These are phyloP conservation scores for Rhopalosiphum nymphaeae DNA, from an alignment of 2,888 invertebrate species.

Conservation along the genomic window DNA sequence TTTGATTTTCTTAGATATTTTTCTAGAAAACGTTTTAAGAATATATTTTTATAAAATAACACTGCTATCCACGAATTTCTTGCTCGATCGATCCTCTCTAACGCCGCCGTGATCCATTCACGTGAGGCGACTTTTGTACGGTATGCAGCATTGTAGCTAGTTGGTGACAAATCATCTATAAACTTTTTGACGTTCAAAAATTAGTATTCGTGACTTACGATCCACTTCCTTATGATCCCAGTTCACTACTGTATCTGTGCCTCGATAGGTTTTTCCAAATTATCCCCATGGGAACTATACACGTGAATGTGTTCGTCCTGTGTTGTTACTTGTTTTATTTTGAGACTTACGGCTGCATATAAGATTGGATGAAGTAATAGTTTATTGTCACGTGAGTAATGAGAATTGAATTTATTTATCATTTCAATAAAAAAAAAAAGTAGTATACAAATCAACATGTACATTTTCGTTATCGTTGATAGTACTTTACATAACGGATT, in stretches of 20 bases:
- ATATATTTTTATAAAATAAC: neutral
- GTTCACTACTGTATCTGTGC: too few relatives aligned
- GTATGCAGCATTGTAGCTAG: neutral
- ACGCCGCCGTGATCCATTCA: neutral
- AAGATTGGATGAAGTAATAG: neutral
- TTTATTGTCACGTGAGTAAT: neutral
- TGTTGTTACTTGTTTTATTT: neutral
- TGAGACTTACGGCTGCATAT: neutral
- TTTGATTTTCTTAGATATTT: neutral
- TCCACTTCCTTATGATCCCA: neutral
- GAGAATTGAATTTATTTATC: neutral
- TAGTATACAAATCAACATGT: neutral
- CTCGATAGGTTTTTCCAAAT: neutral
- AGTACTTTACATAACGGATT: neutral
- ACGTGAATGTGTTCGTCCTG: neutral
- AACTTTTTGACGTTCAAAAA: constrained; percentile 30
- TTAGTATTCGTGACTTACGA: constrained; percentile 44
- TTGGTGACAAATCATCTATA: constrained; percentile 27
- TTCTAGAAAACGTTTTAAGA: neutral
- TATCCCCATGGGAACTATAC: constrained; percentile 17
- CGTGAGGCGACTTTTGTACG: neutral
- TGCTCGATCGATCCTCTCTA: neutral
- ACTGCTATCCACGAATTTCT: neutral
- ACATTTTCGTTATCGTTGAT: neutral
- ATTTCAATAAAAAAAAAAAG: neutral